Conservation (phyloP, 92 coral and sea anemone species). For the Siderastrea radians region DNA sequence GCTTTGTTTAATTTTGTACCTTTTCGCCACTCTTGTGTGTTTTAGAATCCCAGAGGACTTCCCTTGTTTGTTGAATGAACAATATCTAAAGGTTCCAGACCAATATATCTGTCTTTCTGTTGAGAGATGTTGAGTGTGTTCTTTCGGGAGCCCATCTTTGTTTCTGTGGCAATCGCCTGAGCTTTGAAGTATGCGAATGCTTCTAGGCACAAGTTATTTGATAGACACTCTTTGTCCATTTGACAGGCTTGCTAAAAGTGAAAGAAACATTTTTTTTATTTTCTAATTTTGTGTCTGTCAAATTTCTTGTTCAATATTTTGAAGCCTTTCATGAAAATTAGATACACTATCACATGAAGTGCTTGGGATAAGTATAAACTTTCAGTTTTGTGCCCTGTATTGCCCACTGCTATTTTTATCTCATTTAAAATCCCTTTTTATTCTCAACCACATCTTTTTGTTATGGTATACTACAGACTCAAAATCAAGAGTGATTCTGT, state of each 20-base stretch:
- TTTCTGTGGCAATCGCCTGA: constrained; percentile 76
- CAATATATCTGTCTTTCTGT: constrained; percentile 56
- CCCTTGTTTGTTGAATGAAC: constrained; percentile 36
- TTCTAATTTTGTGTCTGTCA: neutral
- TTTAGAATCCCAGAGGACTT: constrained; percentile 60
- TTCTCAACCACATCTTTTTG: constrained; percentile 5
- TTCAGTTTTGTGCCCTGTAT: constrained; percentile 14
- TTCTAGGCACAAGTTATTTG: constrained; percentile 5
- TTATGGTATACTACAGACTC: neutral
- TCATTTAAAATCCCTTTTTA: neutral
- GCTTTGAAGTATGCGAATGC: constrained; percentile 16
- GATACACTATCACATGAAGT: constrained; percentile 32
- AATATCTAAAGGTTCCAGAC: constrained; percentile 57
- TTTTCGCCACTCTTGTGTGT: constrained; percentile 62
- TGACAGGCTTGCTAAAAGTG: constrained; percentile 22
- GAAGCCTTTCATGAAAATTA: constrained; percentile 11
- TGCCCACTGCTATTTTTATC: constrained; percentile 6
- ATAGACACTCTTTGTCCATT: constrained; percentile 10
- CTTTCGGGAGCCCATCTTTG: constrained; percentile 18
- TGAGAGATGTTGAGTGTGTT: constrained; percentile 35
- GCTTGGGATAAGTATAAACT: constrained; percentile 37
- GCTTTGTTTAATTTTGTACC: constrained; percentile 71
- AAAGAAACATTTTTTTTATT: constrained; percentile 6
- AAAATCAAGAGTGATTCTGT: neutral
- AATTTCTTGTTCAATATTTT: constrained; percentile 18